Percentiles rank a stretch among this genome's conserved stretches.
These are phyloP conservation scores for Petrolisthes cinctipes DNA, from an alignment of 2,888 invertebrate species.

Conservation along the genomic window DNA sequence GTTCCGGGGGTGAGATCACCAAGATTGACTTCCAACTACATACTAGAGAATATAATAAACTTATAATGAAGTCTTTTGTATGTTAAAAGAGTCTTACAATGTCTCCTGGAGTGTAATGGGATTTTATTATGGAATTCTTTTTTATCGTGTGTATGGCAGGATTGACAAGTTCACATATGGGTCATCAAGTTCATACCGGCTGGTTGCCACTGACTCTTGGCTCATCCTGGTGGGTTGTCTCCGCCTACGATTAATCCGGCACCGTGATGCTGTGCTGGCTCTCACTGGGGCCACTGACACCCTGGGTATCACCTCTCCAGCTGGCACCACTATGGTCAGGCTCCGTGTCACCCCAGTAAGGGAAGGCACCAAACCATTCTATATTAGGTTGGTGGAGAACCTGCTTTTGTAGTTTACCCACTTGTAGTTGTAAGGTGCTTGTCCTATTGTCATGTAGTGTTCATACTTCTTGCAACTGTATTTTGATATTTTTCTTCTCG, in stretches of 20 bases:
- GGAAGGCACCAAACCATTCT: constrained; percentile 44
- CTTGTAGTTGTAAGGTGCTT: no score
- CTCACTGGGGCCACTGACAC: constrained; percentile 76
- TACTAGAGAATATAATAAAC: background rate
- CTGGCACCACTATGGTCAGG: constrained; percentile 84
- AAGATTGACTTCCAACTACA: background rate
- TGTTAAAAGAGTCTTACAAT: no score
- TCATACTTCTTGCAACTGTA: no score
- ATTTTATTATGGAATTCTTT: no score
- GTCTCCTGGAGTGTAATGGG: no score
- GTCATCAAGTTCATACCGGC: constrained; percentile 78
- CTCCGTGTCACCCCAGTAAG: constrained; percentile 76
- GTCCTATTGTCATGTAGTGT: no score
- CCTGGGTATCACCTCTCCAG: constrained; percentile 78
- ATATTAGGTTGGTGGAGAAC: constrained; percentile 37
- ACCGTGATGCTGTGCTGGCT: constrained; percentile 82
- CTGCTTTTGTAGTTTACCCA: background rate
- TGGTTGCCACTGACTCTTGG: constrained; percentile 88
- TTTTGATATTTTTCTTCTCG: no score
- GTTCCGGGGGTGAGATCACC: constrained; percentile 72
- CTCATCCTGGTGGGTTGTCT: constrained; percentile 86
- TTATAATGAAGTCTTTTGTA: no score
- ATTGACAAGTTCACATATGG: constrained; percentile 81
- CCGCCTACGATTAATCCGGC: constrained; percentile 80
- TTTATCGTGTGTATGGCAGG: constrained; percentile 71